Base-by-base conservation (phyloP, 2,113 vertebrate genomes). In the Symphodus melops region DNA sequence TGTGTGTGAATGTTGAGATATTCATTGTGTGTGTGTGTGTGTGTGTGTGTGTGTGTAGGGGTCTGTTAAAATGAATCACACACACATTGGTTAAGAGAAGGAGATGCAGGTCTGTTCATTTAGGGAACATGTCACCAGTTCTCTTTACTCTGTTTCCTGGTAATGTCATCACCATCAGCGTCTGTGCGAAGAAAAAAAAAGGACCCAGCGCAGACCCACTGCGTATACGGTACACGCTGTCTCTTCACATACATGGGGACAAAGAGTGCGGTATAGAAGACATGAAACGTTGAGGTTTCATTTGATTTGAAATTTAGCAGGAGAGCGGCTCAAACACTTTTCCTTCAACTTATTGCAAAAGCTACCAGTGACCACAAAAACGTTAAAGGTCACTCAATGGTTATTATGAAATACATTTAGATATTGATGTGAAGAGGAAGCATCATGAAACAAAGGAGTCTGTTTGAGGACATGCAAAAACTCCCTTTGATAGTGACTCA, bases 141-240 rank as follows among this genome's bases (percentile, higher is more conserved):
- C 92, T 93, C 79, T 90, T 91, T 89, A 93, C 57, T 87, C 61
- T 36, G 25, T 89, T 94, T 93, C 92, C 91, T 93, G 91, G 88
- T 90, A 90, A 77, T 87, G 79, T 89, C 77, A 80, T 87, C 75
- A 91, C 69, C 25, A 82, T 78, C 69, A 53, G 77, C 79, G 68
- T 74, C 78, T 68, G 60, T 49, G 52, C 41, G 61, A 67, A 79
- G 78, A 63, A 75, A 11, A 19, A 7, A 17, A 28, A 28, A 28
- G n/a, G n/a, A n/a, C 5, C 3, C 28, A 33, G 3, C 46, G 70
- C 84, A 53, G 66, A 62, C 51, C 63, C 65, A 33, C 21, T 21
- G 33, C 3, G 9, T 73, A 69, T 55, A 71, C 17, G 9, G 19
- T 1, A 36, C 53, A 66, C 10, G 0, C 13, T 65, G 23, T 68